phyloP scores from a whole-genome alignment of 2,888 invertebrate species.

The Epirrhoe alternata region DNA sequence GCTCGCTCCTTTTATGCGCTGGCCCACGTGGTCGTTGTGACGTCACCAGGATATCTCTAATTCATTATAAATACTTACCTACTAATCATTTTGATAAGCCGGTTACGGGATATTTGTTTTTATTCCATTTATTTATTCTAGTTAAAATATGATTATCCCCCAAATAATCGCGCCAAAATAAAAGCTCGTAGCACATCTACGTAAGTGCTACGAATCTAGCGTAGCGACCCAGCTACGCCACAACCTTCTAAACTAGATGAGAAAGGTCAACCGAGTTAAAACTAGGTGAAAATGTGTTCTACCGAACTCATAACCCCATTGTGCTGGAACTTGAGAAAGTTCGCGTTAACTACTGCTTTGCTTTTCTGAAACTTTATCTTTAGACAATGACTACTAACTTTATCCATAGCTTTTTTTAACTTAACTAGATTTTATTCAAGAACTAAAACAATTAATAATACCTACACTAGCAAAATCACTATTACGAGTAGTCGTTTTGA shows the following conservation, averaged over 20 bases:
- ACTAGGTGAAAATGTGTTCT: slow-evolving; percentile 31
- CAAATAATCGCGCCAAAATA: no score
- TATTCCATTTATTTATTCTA: no score
- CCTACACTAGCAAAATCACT: neutral
- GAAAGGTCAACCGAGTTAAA: slow-evolving; percentile 24
- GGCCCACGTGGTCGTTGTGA: no score
- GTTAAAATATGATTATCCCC: no score
- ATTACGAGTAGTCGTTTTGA: no score
- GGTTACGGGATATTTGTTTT: no score
- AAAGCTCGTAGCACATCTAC: neutral
- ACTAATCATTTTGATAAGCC: no score
- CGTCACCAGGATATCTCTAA: no score
- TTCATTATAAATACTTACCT: no score
- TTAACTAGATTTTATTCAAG: neutral
- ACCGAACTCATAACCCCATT: slow-evolving; percentile 24
- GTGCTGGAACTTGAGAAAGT: slow-evolving; percentile 13
- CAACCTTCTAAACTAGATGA: slow-evolving; percentile 6
- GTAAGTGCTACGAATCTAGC: slow-evolving; percentile 1
- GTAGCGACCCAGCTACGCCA: slow-evolving; percentile 12
- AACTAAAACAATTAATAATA: neutral
- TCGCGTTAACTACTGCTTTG: slow-evolving; percentile 7
- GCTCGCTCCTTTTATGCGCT: no score
- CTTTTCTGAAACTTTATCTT: slow-evolving; percentile 12
- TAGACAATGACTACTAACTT: neutral
- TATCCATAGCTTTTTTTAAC: neutral